These are phyloP conservation scores for Riparia riparia DNA, from an alignment of 2,113 vertebrate genomes.

Conservation along the genomic window DNA sequence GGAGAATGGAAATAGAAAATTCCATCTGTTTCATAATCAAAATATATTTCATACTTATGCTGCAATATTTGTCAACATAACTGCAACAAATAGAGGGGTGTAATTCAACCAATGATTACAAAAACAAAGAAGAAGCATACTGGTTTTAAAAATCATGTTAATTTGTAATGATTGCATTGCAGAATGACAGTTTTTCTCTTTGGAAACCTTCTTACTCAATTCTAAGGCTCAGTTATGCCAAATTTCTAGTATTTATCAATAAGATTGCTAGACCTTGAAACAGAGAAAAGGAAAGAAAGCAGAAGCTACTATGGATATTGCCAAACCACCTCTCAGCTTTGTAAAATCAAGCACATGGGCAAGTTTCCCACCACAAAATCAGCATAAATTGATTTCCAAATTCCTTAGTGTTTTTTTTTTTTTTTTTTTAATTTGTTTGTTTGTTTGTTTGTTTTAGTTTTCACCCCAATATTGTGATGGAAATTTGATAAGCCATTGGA, in stretches of 20 bases:
- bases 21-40: background rate
- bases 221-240: background rate
- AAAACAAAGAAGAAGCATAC: background rate
- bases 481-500: conserved; percentile 11
- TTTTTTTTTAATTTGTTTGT: background rate
- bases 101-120: background rate
- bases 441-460: background rate
- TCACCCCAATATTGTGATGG: background rate
- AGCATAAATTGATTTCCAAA: background rate
- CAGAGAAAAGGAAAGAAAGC: conserved; percentile 36
- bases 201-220: background rate
- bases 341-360: background rate
- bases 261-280: conserved; percentile 42
- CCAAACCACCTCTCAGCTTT: conserved; percentile 48
- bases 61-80: background rate
- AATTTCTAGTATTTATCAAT: conserved; percentile 27
- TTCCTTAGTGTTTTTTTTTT: no score
- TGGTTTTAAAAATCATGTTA: background rate
- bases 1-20: background rate
- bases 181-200: conserved; percentile 24
- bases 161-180: background rate
- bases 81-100: background rate
- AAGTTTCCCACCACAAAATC: conserved; percentile 36
- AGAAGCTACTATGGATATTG: conserved; percentile 46
- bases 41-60: background rate